These are phyloP conservation scores for Chondrosia reniformis DNA, from an alignment of 37 sponge, comb jelly and placozoan species.

Conservation along the genomic window DNA sequence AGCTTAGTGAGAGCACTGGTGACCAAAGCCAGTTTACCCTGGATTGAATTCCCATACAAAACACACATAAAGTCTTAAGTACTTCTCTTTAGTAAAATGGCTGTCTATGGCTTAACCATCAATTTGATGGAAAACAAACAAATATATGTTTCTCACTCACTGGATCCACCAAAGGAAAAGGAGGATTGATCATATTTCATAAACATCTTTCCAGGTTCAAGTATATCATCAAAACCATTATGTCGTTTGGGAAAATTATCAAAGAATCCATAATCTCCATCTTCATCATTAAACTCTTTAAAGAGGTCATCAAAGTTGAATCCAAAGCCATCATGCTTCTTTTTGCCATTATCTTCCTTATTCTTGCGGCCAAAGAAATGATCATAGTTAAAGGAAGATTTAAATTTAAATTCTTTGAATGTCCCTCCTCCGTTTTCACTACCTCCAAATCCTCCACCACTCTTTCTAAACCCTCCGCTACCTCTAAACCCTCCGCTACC, in stretches of 20 bases:
- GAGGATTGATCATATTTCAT: not conserved
- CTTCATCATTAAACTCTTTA: slow-evolving; percentile 26
- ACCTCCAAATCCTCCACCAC: not conserved
- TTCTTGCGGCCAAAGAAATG: slow-evolving; percentile 32
- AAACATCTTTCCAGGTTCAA: not conserved
- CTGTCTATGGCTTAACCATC: not conserved
- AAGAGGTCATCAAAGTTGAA: slow-evolving; percentile 68
- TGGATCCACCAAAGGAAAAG: not conserved
- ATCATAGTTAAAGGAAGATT: slow-evolving; percentile 45
- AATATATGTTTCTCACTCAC: slow-evolving; percentile 1
- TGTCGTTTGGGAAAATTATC: not conserved
- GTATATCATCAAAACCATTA: not conserved
- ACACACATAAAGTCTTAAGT: too few relatives aligned
- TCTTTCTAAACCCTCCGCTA: too few relatives aligned
- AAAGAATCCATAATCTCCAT: slow-evolving; percentile 10
- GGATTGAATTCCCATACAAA: too few relatives aligned
- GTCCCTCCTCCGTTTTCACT: not conserved
- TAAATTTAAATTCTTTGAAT: not conserved
- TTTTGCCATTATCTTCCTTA: not conserved
- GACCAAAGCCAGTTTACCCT: too few relatives aligned
- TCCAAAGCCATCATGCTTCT: not conserved
- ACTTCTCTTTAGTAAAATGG: too few relatives aligned
- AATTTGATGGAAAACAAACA: not conserved
- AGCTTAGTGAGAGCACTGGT: too few relatives aligned
- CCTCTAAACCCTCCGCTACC: too few relatives aligned